Evolutionary conservation across 2,113 vertebrate genomes (phyloP).

Genomic region (Eubucco bourcierii): DNA sequence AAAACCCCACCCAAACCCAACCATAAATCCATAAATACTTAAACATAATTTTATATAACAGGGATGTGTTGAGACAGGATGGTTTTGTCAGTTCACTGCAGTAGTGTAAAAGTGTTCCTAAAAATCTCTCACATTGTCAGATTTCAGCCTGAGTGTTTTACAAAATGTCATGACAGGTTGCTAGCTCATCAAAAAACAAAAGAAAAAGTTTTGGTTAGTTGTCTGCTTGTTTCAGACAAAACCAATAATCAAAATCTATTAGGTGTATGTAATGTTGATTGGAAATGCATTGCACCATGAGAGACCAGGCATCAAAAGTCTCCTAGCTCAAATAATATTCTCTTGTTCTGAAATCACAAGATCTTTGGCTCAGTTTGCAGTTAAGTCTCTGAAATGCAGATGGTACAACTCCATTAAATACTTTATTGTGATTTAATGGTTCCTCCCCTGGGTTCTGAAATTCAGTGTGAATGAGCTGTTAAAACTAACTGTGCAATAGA

Average conservation of each 20-base stretch:
- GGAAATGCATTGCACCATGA: background rate
- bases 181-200: background rate
- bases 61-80: background rate
- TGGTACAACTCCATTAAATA: background rate
- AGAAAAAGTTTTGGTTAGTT: background rate
- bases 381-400: constrained; percentile 5
- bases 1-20: background rate
- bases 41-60: background rate
- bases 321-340: background rate
- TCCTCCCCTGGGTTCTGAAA: constrained; percentile 13
- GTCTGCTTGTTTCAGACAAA: background rate
- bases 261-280: background rate
- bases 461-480: constrained; percentile 4
- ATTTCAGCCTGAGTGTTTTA: background rate
- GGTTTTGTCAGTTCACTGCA: background rate
- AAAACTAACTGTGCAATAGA: background rate
- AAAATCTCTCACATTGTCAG: background rate
- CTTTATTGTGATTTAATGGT: constrained; percentile 25
- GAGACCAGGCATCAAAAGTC: background rate
- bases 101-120: background rate
- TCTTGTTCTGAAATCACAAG: constrained; percentile 26
- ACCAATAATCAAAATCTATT: background rate
- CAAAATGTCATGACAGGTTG: background rate
- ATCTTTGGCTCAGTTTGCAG: background rate
- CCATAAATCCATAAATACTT: background rate